Evolutionary conservation across 2,888 invertebrate genomes (phyloP), one percentile per base, ranked within the genome.

Genomic region (Heliconius charithonia): DNA sequence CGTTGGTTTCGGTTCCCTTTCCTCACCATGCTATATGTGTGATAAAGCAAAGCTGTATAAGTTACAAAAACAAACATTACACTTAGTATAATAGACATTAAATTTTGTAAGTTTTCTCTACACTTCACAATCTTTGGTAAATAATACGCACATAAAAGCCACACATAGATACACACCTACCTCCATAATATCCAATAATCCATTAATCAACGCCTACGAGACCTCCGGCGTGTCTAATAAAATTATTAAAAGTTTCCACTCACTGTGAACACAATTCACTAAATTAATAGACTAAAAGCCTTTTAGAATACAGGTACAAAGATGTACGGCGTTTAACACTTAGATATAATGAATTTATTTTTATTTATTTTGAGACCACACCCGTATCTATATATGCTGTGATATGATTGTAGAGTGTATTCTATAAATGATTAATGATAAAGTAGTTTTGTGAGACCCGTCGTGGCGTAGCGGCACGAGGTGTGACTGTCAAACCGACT

Each of bases 351-450:
- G 45, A 74, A 45, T 63, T 74, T 22, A 62, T 25, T 62, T 62
- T n/a, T 51, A 19, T 70, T 72, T 51, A 65, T 59, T 45, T 19
- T 37, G 25, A 74, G 79, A 79, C 81, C 81, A 81, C 79, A 78
- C 78, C 69, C 75, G 78, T 76, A 76, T 79, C n/a, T 75, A 51
- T 76, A 41, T 45, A 56, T 63, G 22, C 12, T 71, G 4, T 71
- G 71, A 71, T 79, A 45, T 4, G 22, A 41, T n/a, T n/a, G n/a
- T n/a, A n/a, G n/a, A n/a, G n/a, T 67, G 29, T 32, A 81, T 83
- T 85, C 83, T 85, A 86, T 87, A 84, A 87, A 87, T 87, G 86
- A 89, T 89, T 87, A 86, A 88, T 86, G 51, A 51, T 59, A 86
- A 85, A 83, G 81, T 81, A 78, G n/a, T n/a, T n/a, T n/a, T n/a